Base-by-base conservation (phyloP, 2,113 vertebrate species). In the Pholis gunnellus region DNA sequence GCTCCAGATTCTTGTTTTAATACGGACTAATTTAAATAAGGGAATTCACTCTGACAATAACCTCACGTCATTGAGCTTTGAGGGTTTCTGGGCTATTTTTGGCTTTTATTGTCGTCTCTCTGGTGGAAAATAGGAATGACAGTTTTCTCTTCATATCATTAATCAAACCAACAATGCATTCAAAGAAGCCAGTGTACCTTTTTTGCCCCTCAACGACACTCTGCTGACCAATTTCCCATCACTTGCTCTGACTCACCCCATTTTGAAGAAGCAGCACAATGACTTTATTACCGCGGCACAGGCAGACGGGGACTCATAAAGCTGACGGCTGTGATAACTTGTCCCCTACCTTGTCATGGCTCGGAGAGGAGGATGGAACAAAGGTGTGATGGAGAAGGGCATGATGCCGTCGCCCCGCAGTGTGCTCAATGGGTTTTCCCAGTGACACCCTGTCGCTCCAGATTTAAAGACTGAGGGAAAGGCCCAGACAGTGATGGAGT, bases 381-480 rank as follows among this genome's bases (percentile, higher is more conserved):
- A 83, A 94, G 93, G 92, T 91, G 93, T 92, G 93, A 93, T 90
- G 89, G 77, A 90, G 85, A 87, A 89, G 92, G 89, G 88, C 92
- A 91, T 61, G 80, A 64, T 79, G 89, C 82, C 89, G 83, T 91
- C 91, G 85, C 85, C 91, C 79, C 25, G 15, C 82, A 29, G 76
- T 70, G 81, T 68, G 86, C 84, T 83, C 76, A 18, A 75, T 87
- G 87, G 86, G 83, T 83, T 34, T 82, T 86, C 81, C 89, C 79
- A 15, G 59, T 81, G 85, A 92, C 92, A 90, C 85, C 79, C 77
- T 79, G 88, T 89, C 92, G 56, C 86, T 85, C 63, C 64, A 84
- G 84, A 92, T 88, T 91, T 90, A 93, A 82, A 80, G 84, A 75
- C 50, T 36, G 77, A 75, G 76, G 72, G 76, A 59, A 67, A 72